Evolutionary conservation across 2,888 invertebrate species (phyloP).

Genomic region (Agrochola lychnidis): DNA sequence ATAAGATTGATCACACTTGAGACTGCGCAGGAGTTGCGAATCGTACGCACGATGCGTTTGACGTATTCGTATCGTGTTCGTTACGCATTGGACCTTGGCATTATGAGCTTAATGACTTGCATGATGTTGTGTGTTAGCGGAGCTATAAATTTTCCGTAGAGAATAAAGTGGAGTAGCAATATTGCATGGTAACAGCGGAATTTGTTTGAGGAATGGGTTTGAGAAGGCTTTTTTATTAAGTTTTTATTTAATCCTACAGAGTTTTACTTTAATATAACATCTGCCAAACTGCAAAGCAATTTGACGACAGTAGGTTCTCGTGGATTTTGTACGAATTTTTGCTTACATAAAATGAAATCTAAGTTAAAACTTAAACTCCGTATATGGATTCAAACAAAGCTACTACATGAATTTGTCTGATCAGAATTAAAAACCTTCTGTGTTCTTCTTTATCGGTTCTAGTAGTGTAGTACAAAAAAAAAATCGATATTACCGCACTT

Average conservation of each 20-base stretch:
- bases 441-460: neutral
- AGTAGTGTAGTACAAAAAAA: neutral
- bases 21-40: conserved; percentile 33
- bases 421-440: neutral
- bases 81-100: conserved; percentile 53
- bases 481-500: neutral
- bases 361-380: too few species aligned
- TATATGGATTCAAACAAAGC: too few species aligned
- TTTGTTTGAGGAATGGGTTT: neutral
- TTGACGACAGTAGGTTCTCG: neutral
- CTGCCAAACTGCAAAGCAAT: neutral
- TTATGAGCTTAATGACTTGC: conserved; percentile 52
- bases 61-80: conserved; percentile 41
- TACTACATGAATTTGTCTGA: too few species aligned
- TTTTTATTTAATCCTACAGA: neutral
- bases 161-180: conserved; percentile 9
- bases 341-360: neutral
- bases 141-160: conserved; percentile 49
- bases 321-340: neutral
- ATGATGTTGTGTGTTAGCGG: conserved; percentile 35
- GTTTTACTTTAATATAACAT: neutral
- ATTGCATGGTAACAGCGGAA: conserved; percentile 27
- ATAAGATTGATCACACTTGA: conserved; percentile 28
- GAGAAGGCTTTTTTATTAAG: neutral
- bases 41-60: conserved; percentile 43